Percentiles rank a stretch among this genome's conserved stretches.
These are phyloP conservation scores for Nyctalus aviator DNA, from an alignment of 2,797 vertebrate species.

Conservation along the genomic window DNA sequence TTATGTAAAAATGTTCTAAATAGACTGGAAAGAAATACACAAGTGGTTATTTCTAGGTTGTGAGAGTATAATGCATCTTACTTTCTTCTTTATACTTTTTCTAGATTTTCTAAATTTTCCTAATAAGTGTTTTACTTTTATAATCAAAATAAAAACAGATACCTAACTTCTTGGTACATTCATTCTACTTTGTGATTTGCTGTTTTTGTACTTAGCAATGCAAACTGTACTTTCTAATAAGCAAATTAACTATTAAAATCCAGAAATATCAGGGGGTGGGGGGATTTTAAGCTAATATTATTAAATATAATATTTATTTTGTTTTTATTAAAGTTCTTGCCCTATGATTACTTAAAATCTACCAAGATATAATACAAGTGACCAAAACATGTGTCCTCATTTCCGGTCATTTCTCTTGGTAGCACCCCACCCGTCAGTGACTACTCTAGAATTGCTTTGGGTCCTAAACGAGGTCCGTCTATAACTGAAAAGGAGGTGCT, in stretches of 20 bases:
- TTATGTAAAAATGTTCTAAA: conserved; percentile 54
- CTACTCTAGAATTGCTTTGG: conserved; percentile 92
- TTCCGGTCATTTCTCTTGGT: conserved; percentile 73
- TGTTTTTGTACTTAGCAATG: conserved; percentile 7
- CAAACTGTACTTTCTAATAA: conserved; percentile 62
- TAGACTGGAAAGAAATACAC: conserved; percentile 5
- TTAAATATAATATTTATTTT: conserved; percentile 58
- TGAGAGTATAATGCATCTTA: conserved; percentile 34
- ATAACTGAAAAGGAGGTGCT: conserved; percentile 92
- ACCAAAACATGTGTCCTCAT: conserved; percentile 63
- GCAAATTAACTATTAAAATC: conserved; percentile 58
- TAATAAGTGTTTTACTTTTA: conserved; percentile 27
- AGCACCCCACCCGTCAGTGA: conserved; percentile 88
- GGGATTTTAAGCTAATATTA: conserved; percentile 58
- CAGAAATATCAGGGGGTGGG: background rate
- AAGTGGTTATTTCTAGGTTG: conserved; percentile 9
- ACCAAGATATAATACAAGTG: conserved; percentile 55
- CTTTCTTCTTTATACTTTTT: conserved; percentile 48
- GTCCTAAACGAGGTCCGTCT: conserved; percentile 93
- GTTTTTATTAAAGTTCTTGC: conserved; percentile 52
- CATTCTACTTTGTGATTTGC: background rate
- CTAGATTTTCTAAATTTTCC: conserved; percentile 58
- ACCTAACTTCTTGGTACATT: background rate
- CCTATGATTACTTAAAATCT: conserved; percentile 59
- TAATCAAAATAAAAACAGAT: conserved; percentile 51